Conservation (phyloP, 2,888 invertebrate species). For the Tanypteryx hageni region DNA sequence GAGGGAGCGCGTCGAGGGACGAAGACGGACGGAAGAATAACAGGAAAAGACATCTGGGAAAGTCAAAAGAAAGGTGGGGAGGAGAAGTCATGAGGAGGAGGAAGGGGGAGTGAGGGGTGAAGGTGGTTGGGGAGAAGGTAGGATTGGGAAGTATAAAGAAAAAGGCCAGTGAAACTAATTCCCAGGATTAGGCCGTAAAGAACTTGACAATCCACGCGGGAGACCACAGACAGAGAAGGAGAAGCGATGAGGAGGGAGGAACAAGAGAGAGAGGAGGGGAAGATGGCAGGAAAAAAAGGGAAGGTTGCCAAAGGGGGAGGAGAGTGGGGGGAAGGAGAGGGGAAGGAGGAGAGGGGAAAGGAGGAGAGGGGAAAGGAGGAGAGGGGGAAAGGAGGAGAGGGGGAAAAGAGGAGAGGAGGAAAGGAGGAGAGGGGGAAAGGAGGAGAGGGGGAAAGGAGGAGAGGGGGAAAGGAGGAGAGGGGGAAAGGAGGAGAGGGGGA, state of each 20-base stretch:
- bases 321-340: background rate
- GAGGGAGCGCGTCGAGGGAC: background rate
- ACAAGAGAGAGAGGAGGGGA: background rate
- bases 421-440: too few species aligned
- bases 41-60: background rate
- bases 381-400: background rate
- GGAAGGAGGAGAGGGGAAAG: background rate
- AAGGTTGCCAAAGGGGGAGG: background rate
- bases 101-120: background rate
- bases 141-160: background rate
- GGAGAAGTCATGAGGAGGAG: background rate
- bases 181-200: slow-evolving; percentile 52
- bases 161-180: slow-evolving; percentile 38
- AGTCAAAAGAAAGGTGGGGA: background rate
- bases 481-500: too few species aligned
- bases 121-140: background rate
- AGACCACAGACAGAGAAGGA: background rate
- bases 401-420: too few species aligned
- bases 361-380: background rate
- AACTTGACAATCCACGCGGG: slow-evolving; percentile 52
- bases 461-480: too few species aligned
- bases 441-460: too few species aligned
- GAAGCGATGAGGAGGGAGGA: background rate
- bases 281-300: background rate
- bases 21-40: background rate